Conservation (phyloP, 2,888 invertebrate genomes). For the Pemphredon lugubris region DNA sequence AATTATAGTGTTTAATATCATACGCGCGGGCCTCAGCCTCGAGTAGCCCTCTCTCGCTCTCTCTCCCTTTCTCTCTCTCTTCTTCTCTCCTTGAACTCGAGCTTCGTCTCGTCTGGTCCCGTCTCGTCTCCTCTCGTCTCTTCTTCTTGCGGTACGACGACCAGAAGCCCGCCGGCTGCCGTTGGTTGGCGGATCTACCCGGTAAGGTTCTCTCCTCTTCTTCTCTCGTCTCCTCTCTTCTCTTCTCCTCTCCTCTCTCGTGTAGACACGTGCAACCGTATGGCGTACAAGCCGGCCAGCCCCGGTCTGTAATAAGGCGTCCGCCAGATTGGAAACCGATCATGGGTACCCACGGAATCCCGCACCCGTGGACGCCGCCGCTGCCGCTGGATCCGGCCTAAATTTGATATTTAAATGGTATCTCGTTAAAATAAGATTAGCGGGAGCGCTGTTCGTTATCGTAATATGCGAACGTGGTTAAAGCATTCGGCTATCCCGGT, state of each 20-base stretch:
- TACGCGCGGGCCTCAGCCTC: constrained; percentile 67
- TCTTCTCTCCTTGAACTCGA: constrained; percentile 5
- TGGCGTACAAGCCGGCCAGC: constrained; percentile 41
- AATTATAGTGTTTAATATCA: constrained; percentile 81
- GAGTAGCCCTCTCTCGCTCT: constrained; percentile 44
- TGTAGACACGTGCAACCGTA: constrained; percentile 59
- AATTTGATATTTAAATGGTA: constrained; percentile 60
- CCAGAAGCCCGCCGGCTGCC: constrained; percentile 59
- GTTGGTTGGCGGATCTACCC: constrained; percentile 46
- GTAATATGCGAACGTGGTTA: constrained; percentile 10
- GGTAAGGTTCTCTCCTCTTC: constrained; percentile 59
- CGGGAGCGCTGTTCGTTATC: constrained; percentile 30
- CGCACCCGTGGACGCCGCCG: constrained; percentile 10
- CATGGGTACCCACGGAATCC: constrained; percentile 40
- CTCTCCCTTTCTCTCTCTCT: constrained; percentile 9
- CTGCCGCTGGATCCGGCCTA: constrained; percentile 14
- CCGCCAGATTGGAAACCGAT: constrained; percentile 67
- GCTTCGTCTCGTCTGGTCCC: constrained; percentile 14
- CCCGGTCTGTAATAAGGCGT: constrained; percentile 63
- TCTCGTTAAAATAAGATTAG: constrained; percentile 55
- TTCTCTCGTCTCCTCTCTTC: no score
- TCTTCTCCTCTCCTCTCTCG: constrained; percentile 33
- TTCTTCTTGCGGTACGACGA: constrained; percentile 55
- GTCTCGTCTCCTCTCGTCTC: constrained; percentile 38
- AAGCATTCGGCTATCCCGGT: no score